Conservation (phyloP, 2,888 invertebrate species). For the Noctua fimbriata region DNA sequence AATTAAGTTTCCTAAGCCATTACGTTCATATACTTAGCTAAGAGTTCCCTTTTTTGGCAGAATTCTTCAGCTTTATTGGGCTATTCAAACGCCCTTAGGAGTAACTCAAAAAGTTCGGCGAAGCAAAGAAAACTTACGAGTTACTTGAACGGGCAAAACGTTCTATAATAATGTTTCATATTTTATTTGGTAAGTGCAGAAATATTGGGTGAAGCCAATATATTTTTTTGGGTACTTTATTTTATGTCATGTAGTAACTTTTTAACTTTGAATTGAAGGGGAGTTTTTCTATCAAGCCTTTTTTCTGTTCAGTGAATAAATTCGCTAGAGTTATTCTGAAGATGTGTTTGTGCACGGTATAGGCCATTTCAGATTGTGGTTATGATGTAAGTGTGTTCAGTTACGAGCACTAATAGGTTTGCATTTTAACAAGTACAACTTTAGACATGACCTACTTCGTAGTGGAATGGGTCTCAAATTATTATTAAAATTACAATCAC, state of each 20-base stretch:
- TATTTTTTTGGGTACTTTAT: slow-evolving; percentile 46
- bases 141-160: slow-evolving; percentile 59
- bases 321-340: neutral
- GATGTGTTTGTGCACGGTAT: neutral
- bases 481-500: neutral
- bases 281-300: neutral
- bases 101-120: slow-evolving; percentile 67
- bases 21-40: slow-evolving; percentile 66
- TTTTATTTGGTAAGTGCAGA: slow-evolving; percentile 66
- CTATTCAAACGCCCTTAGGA: slow-evolving; percentile 62
- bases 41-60: slow-evolving; percentile 57
- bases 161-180: slow-evolving; percentile 63
- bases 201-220: slow-evolving; percentile 47
- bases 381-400: neutral
- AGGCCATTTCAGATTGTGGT: neutral
- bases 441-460: neutral
- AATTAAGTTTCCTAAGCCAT: slow-evolving; percentile 64
- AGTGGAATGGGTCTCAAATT: neutral
- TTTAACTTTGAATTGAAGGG: slow-evolving; percentile 28
- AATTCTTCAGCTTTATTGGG: slow-evolving; percentile 65
- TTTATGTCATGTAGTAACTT: slow-evolving; percentile 43
- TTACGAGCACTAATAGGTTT: neutral
- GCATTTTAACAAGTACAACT: neutral
- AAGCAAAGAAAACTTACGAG: slow-evolving; percentile 66
- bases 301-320: slow-evolving; percentile 20